Evolutionary conservation across 1,140 invertebrate species (phyloP), one percentile per base, ranked within the genome.

Genomic region (Drosophila pseudoobscura): DNA sequence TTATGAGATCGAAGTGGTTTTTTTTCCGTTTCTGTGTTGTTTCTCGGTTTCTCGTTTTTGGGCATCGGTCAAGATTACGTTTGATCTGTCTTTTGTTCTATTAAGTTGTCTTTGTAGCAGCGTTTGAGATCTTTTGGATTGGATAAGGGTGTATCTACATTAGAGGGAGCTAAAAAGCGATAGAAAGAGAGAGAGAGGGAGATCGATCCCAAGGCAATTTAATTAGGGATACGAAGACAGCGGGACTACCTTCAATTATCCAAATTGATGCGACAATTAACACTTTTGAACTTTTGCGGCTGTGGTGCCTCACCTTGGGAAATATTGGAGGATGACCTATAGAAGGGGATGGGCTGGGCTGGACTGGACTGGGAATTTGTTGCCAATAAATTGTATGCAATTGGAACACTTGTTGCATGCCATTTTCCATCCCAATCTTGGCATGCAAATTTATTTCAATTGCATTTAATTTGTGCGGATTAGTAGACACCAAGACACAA

Each of bases 371-470:
- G 64, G 54, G 55, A 68, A 88, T 78, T 87, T 76, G 74, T 82
- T 87, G 84, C 75, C 83, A 88, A 88, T 88, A 88, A 88, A 87
- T 88, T 87, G 41, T 83, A 88, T 88, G 83, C 78, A 88, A 88
- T 83, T 79, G 84, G 78, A 57, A 87, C 82, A 85, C 76, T 88
- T 88, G 84, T 83, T 88, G 83, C 84, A 88, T 75, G 65, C 73
- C 73, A 65, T 72, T 63, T 61, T 58, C 70, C 72, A 75, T 68
- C 76, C 35, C 35, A 39, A 39, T 78, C 82, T 87, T 72, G 56
- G 53, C 61, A 88, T 88, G 79, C 55, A 83, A 88, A 88, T 88
- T 88, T 88, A 88, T 88, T 88, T 88, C 83, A 88, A 88, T 88
- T 88, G 83, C 78, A 88, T 88, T 88, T 88, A 83, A 88, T 88